Evolutionary conservation across 1,140 invertebrate species (phyloP), one percentile per base, ranked within the genome.

Genomic region (Brachionus calyciflorus): DNA sequence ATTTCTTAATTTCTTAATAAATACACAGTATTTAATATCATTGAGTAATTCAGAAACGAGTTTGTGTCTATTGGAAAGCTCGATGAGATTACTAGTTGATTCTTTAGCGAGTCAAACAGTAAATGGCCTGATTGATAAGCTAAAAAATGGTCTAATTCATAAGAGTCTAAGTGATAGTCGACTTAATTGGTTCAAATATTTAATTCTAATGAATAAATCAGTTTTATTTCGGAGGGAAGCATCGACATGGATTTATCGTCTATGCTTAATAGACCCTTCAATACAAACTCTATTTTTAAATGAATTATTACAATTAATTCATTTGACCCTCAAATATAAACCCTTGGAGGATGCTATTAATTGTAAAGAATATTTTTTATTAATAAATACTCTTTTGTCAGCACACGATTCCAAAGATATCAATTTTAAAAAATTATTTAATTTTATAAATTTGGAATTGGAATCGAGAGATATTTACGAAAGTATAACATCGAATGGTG

Each of bases 361-460:
- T 9, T 70, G 65, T 46, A 70, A 51, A 46, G 65, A 70, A 33
- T 70, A 70, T 10, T 70, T 70, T 48, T 17, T 17, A 2, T 19
- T 70, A n/a, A 21, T 70, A 7, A 33, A 10, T 17, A 26, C 0
- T 26, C n/a, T n/a, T n/a, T 33, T 70, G 3, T 14, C 46, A 40
- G 44, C 48, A 17, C 17, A 9, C 28, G 12, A 60, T 6, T 33
- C 55, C 10, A 60, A 60, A n/a, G n/a, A 10, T 0, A 37, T 40
- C 1, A 60, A 37, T 37, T 60, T 17, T 19, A 1, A 14, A 10
- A 37, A 37, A 17, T 9, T 60, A 10, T 37, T 60, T 17, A 28
- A 37, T 9, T 40, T 60, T 37, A 37, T 60, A 17, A 19, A 10
- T 6, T n/a, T 2, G 2, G 40, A 41, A 24, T 41, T 65, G 1